A percentile compares a stretch with the other conserved stretches of the same genome.
phyloP scores from a whole-genome alignment of 2,888 invertebrate genomes.

The Philonicus albiceps region DNA sequence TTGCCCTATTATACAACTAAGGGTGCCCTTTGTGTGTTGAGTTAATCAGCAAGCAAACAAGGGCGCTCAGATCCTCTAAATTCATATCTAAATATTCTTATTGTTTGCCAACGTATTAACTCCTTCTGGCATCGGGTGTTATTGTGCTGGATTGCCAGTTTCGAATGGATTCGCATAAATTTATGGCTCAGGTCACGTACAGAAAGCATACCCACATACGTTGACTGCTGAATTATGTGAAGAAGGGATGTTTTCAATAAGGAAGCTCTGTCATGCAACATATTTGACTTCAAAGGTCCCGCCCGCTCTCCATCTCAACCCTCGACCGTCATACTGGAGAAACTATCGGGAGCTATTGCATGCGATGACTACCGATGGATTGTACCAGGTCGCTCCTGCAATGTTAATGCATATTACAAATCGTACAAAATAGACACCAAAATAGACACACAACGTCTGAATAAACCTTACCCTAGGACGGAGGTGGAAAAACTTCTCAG shows the following conservation, averaged over 20 bases:
- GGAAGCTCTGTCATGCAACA: slow-evolving; percentile 5
- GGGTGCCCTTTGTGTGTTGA: not conserved
- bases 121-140: slow-evolving; percentile 3
- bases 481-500: not conserved
- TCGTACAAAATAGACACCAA: not conserved
- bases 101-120: slow-evolving; percentile 44
- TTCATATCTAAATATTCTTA: slow-evolving; percentile 47
- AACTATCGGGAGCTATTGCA: not conserved
- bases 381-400: not conserved
- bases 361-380: not conserved
- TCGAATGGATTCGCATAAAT: slow-evolving; percentile 35
- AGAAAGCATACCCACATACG: slow-evolving; percentile 40
- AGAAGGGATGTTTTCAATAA: slow-evolving; percentile 5
- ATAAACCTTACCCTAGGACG: not conserved
- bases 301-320: not conserved
- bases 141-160: not conserved
- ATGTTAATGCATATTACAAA: not conserved
- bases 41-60: slow-evolving; percentile 43
- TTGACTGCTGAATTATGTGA: slow-evolving; percentile 1
- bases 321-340: not conserved
- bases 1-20: not conserved
- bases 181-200: slow-evolving; percentile 47
- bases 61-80: slow-evolving; percentile 22
- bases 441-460: not conserved
- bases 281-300: not conserved